Evolutionary conservation across 2,797 vertebrate genomes (phyloP).

Genomic region (Microcaecilia unicolor): DNA sequence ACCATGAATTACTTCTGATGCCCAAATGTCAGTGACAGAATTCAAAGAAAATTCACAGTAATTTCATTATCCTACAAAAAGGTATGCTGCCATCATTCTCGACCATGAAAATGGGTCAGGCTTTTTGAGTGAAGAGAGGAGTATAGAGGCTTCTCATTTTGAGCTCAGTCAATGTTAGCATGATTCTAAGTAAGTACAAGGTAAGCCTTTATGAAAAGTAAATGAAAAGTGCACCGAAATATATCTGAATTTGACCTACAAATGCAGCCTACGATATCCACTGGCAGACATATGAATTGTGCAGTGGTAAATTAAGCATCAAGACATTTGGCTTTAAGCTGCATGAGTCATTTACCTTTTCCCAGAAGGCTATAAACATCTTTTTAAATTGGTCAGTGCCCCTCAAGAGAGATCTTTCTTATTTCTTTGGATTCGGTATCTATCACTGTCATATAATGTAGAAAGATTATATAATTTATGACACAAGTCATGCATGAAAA

Average conservation of each 20-base stretch:
- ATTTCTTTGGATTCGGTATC: background rate
- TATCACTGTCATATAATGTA: background rate
- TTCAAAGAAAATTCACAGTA: no score
- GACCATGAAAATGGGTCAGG: no score
- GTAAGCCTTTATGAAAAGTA: constrained; percentile 28
- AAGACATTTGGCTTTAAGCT: constrained; percentile 3
- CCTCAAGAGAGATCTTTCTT: background rate
- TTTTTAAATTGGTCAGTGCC: constrained; percentile 6
- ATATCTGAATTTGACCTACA: background rate
- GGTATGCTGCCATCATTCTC: no score
- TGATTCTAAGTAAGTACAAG: constrained; percentile 21
- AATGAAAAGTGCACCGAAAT: constrained; percentile 9
- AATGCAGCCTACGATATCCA: background rate
- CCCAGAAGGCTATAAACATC: background rate
- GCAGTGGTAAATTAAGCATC: constrained; percentile 3
- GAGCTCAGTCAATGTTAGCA: constrained; percentile 13
- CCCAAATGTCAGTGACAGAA: no score
- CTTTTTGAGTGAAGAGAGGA: no score
- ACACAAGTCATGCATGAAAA: constrained; percentile 1
- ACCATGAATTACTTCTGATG: no score
- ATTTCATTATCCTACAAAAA: no score
- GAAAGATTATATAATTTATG: constrained; percentile 2
- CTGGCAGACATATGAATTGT: background rate
- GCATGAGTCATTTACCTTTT: constrained; percentile 1
- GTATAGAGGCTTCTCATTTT: no score